These are phyloP conservation scores for Chloroceryle amazona DNA, from an alignment of 2,797 vertebrate genomes.

Conservation along the genomic window DNA sequence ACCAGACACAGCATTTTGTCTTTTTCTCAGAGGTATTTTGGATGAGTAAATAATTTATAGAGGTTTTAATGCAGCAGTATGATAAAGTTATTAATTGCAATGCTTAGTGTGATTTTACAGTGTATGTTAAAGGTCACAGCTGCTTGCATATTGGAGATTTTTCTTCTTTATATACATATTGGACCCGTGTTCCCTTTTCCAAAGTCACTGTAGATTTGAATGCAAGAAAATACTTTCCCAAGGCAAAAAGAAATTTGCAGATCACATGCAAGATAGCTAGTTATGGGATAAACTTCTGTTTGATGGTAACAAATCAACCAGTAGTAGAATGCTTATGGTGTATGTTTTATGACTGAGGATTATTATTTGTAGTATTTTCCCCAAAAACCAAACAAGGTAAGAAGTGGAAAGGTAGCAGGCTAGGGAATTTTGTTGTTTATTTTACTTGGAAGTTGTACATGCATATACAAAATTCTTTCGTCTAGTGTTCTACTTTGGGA, in stretches of 20 bases:
- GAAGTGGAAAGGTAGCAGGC: not conserved
- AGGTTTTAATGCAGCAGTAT: not conserved
- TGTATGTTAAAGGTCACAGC: not conserved
- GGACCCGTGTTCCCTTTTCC: not conserved
- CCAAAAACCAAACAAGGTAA: accelerated
- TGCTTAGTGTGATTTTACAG: not conserved
- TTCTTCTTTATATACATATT: not conserved
- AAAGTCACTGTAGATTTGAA: not conserved
- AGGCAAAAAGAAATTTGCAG: not conserved
- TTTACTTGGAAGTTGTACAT: not conserved
- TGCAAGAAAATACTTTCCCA: not conserved
- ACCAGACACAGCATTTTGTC: not conserved
- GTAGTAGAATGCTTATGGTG: not conserved
- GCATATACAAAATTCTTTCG: not conserved
- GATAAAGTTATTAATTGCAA: not conserved
- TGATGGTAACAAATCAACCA: not conserved
- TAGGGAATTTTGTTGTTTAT: not conserved
- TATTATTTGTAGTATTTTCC: not conserved
- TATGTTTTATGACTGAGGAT: not conserved
- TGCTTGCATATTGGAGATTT: not conserved
- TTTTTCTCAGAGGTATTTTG: not conserved
- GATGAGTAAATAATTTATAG: not conserved
- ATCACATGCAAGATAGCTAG: not conserved
- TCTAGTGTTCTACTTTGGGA: not conserved
- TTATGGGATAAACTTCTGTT: not conserved